A percentile compares a stretch with the other conserved stretches of the same genome.
phyloP scores from a whole-genome alignment of 2,113 vertebrate species.

The Hyaena hyaena region DNA sequence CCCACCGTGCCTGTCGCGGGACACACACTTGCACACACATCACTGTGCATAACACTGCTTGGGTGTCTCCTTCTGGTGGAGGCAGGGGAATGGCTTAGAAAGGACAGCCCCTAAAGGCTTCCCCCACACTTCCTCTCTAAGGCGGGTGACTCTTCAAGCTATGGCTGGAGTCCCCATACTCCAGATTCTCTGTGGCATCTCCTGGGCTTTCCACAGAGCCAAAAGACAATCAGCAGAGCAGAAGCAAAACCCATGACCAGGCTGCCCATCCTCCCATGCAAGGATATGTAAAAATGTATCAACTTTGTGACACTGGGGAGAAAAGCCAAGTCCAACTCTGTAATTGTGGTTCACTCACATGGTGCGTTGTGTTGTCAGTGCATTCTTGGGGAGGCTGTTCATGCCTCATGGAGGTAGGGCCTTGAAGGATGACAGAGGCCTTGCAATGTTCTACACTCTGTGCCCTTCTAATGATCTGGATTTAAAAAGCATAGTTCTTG shows the following conservation, averaged over 20 bases:
- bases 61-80: background rate
- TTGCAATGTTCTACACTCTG: background rate
- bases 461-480: background rate
- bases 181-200: background rate
- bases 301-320: background rate
- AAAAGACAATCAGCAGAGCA: background rate
- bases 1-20: background rate
- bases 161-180: background rate
- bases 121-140: background rate
- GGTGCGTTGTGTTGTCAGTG: background rate
- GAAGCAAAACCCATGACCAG: background rate
- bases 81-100: background rate
- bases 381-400: background rate
- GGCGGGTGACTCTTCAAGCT: background rate
- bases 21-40: background rate
- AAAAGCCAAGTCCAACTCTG: background rate
- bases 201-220: background rate
- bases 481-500: background rate
- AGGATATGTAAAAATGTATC: background rate
- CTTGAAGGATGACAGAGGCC: background rate
- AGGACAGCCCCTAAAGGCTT: background rate
- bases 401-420: no score
- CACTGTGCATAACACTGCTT: fast-evolving
- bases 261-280: background rate
- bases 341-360: background rate